Evolutionary conservation across 2,888 invertebrate species (phyloP), one percentile per base, ranked within the genome.

Genomic region (Melangyna quadrimaculata): DNA sequence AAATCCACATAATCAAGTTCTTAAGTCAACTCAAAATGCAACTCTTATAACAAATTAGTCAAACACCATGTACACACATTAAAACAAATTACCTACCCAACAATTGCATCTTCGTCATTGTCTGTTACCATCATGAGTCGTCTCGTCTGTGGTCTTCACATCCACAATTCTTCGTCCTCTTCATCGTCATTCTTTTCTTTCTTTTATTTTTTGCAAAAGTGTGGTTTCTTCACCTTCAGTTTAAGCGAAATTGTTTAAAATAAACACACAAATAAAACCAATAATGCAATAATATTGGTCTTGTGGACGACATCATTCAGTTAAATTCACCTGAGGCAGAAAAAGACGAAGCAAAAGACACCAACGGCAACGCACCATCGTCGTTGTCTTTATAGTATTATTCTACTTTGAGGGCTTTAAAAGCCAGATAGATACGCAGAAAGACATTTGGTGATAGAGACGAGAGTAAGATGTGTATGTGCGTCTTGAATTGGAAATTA

Each of bases 401-500:
- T 3, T 4, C 6, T 6, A 37, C 59, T 22, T 59, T 19, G 8
- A 35, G 37, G 35, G 19, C 35, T 14, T 37, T 59, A 22, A 8
- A 59, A 37, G 59, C 37, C 57, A 57, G 7, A 45, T 17, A 48
- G 12, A 19, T 48, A 24, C 12, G 22, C 5, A 51, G 14, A n/a
- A n/a, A 65, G 51, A 51, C 35, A 67, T 32, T 35, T 67, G 43
- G 22, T n/a, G 40, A 61, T 61, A 27, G 24, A 32, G 61, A 45
- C 57, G 67, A 72, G 77, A 61, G 45, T 65, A 65, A 65, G 45
- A 65, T 45, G 45, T 59, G 70, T 59, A 22, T 29, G 73, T 79
- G 4, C 22, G 12, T 51, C 51, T 83, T 88, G 87, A 88, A 87
- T 88, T 87, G 79, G 78, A 87, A 88, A 88, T 88, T 81, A 88